These are phyloP conservation scores for Ochropacha duplaris DNA, from an alignment of 2,888 invertebrate genomes.

Conservation along the genomic window DNA sequence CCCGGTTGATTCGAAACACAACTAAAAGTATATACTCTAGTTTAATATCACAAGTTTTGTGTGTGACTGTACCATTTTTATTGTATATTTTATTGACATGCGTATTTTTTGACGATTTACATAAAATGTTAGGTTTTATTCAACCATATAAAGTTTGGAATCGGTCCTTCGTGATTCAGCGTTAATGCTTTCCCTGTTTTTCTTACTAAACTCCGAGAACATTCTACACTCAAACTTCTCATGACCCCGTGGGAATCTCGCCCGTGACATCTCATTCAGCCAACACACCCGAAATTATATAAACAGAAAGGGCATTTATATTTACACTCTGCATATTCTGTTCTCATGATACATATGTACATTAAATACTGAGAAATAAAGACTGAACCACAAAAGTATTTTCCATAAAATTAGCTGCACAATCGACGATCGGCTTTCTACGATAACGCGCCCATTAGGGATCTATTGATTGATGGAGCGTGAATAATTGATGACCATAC, in stretches of 20 bases:
- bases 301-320: too few species aligned
- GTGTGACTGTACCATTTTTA: background rate
- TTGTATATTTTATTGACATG: background rate
- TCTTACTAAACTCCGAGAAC: background rate
- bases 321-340: too few species aligned
- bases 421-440: background rate
- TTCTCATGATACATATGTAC: too few species aligned
- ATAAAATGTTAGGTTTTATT: background rate
- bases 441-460: background rate
- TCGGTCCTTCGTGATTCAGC: too few species aligned
- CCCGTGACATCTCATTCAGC: background rate
- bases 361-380: background rate
- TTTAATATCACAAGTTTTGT: background rate
- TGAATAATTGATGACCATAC: background rate
- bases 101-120: too few species aligned
- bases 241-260: background rate
- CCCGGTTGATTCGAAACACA: slow-evolving; percentile 19
- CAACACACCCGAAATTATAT: background rate
- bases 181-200: too few species aligned
- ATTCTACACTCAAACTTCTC: background rate
- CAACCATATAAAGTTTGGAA: background rate
- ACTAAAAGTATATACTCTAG: slow-evolving; percentile 10
- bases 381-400: background rate
- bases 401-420: background rate
- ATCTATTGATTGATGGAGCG: background rate